Conservation (phyloP, 2,797 vertebrate species). For the Psittacula echo region DNA sequence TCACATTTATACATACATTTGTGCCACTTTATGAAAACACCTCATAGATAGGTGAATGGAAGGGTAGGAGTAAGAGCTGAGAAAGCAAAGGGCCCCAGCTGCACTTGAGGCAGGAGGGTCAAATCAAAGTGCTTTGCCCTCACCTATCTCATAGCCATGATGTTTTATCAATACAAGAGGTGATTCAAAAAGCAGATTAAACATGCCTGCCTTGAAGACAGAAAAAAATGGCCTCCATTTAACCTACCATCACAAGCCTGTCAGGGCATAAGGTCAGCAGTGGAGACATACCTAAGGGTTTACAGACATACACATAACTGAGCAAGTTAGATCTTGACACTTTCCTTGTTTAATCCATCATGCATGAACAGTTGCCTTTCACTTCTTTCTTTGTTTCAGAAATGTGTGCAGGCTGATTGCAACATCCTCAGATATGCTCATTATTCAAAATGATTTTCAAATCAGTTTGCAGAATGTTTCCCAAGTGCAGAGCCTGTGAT, state of each 20-base stretch:
- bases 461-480: constrained; percentile 3
- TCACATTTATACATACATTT: background rate
- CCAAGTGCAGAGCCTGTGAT: background rate
- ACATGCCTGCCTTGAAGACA: background rate
- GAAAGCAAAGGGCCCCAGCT: background rate
- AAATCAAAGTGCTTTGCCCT: background rate
- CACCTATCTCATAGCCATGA: background rate
- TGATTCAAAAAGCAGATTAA: background rate
- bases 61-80: background rate
- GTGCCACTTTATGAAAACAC: background rate
- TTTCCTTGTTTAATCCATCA: background rate
- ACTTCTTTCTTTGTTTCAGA: background rate
- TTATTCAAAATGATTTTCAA: constrained; percentile 30
- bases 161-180: background rate
- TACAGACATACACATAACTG: background rate
- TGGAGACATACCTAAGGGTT: background rate
- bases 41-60: background rate
- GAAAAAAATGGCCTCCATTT: background rate
- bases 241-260: background rate
- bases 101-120: background rate
- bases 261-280: background rate
- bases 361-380: background rate
- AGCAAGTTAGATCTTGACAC: background rate
- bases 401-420: background rate
- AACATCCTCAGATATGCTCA: background rate